Evolutionary conservation across 2,797 vertebrate genomes (phyloP), one percentile per base, ranked within the genome.

Genomic region (Eulemur coronatus): DNA sequence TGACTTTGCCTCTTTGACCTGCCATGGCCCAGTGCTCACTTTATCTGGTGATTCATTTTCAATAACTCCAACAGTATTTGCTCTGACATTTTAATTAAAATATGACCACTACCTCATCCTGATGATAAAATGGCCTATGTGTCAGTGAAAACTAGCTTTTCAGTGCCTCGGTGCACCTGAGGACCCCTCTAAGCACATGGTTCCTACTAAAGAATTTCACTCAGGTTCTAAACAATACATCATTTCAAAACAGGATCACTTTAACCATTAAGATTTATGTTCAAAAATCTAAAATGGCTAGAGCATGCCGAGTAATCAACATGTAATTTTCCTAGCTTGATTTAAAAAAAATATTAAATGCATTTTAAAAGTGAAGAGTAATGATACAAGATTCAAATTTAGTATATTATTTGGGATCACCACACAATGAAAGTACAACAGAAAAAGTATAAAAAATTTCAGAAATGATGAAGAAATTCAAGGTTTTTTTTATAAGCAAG

Each of bases 71-170:
- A 99, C 99, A 99, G 99, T 99, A 99, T 99, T 99, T 99, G 99
- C 99, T 99, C 99, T 99, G 99, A 99, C 99, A 99, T 99, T 99
- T 99, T 99, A 99, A 99, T 99, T 99, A 99, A 99, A 99, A 99
- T 99, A 99, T 98, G 99, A 99, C 98, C 98, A 99, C 99, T 99
- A 99, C 98, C 99, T 99, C 99, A 99, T 99, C 98, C 98, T 98
- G 98, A 99, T 99, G 99, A 99, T 99, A 99, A 99, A 99, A 99
- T 98, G 98, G 98, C 96, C 98, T 96, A 97, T 98, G 98, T 98
- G 98, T 98, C 98, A 98, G 98, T 98, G 97, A 98, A 99, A 98
- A 98, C 98, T 98, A 97, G 98, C 98, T 98, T 98, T 98, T 98
- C 97, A 98, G 98, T 98, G 98, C 98, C 98, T 98, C 98, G 70